Base-by-base conservation (phyloP, 1,140 invertebrate genomes). In the Ladona fulva region DNA sequence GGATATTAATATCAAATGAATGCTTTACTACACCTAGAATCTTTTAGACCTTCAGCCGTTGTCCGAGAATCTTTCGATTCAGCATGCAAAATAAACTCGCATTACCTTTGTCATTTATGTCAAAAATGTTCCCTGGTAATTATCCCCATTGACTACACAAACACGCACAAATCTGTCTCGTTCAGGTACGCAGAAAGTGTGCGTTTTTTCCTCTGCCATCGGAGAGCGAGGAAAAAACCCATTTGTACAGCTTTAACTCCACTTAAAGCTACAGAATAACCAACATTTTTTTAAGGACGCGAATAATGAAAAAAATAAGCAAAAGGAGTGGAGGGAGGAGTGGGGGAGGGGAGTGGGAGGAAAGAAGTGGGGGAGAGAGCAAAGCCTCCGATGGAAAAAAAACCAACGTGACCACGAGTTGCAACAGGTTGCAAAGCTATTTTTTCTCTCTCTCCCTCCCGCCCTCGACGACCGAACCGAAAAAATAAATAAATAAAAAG, bases 211-310 rank as follows among this genome's bases (percentile, higher is more conserved):
- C 29, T 37, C 29, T 8, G 29, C 29, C 29, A 37, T 37, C 29
- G 29, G 29, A 37, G 29, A 37, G 29, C 29, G 29, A 37, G 29
- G 29, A 37, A 37, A 66, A 66, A 66, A 66, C 14, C n/a, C 52
- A 66, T 66, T 66, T 66, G 52, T 22, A 66, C n/a, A 66, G 52
- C 52, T 66, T 66, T 66, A 66, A 66, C 52, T 66, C 52, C 52
- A 66, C 52, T 66, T 66, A 66, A 66, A 66, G 52, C 52, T 19
- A 22, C 52, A 22, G n/a, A 66, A 66, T 66, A 66, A 37, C 29
- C 29, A 37, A 37, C 29, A 37, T 37, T 37, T 37, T 37, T 37
- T 37, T 37, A 37, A 66, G n/a, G 52, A 66, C 52, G 52, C 1
- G 16, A 66, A 66, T 66, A 66, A 66, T 66, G n/a, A 66, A 66